A percentile compares a stretch with the other conserved stretches of the same genome.
These are phyloP conservation scores for Pilophorus perplexus DNA, from an alignment of 2,888 invertebrate species.

Conservation along the genomic window DNA sequence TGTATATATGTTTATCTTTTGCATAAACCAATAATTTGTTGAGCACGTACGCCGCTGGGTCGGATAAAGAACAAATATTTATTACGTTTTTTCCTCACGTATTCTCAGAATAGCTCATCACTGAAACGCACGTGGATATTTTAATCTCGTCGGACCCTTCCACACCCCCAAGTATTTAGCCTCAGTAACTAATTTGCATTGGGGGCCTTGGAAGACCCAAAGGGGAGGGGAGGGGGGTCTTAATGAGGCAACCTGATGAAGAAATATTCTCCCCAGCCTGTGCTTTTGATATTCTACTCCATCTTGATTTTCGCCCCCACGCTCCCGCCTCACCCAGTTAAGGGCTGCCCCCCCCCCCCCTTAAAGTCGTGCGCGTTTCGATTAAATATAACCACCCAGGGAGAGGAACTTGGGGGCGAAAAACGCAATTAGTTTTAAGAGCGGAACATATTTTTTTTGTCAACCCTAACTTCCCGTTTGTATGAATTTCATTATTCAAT, in stretches of 20 bases:
- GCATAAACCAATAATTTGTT: too few relatives aligned
- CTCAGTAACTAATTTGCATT: constrained; percentile 31
- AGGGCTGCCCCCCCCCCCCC: too few relatives aligned
- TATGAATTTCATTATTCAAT: constrained; percentile 22
- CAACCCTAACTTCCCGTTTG: constrained; percentile 1
- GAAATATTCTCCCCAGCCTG: constrained; percentile 32
- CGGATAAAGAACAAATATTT: too few relatives aligned
- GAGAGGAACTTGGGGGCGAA: background rate
- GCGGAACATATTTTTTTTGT: constrained; percentile 23
- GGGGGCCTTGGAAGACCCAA: too few relatives aligned
- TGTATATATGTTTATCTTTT: too few relatives aligned
- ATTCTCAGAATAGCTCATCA: too few relatives aligned
- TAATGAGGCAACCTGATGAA: constrained; percentile 34
- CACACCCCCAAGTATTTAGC: constrained; percentile 28
- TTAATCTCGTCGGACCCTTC: constrained; percentile 2
- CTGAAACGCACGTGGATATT: constrained; percentile 14
- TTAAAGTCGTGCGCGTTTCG: constrained; percentile 26
- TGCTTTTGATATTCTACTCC: constrained; percentile 36
- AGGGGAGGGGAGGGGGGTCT: constrained; percentile 25
- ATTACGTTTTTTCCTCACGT: too few relatives aligned
- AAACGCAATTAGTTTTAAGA: constrained; percentile 30
- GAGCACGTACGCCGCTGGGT: too few relatives aligned
- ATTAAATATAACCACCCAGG: constrained; percentile 33
- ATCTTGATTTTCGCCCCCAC: constrained; percentile 30
- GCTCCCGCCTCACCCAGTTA: too few relatives aligned